Evolutionary conservation across 2,113 vertebrate genomes (phyloP).

Genomic region (Cololabis saira): DNA sequence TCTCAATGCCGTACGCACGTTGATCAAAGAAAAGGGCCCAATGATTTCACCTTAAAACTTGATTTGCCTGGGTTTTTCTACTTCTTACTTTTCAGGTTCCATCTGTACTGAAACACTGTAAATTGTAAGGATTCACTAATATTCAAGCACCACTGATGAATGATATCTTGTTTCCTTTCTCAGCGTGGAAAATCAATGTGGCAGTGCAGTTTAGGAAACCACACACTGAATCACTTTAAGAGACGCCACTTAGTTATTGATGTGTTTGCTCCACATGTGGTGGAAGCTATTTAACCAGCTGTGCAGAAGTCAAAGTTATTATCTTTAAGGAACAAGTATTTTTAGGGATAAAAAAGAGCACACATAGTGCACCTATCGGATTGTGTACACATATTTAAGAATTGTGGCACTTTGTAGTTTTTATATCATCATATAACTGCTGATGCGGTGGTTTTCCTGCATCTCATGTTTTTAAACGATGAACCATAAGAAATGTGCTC

Average conservation of each 20-base stretch:
- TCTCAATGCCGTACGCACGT: too few species aligned
- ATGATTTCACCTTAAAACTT: too few species aligned
- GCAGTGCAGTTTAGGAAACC: background rate
- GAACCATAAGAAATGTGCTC: background rate
- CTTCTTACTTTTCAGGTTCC: too few species aligned
- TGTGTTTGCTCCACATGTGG: slow-evolving; percentile 6
- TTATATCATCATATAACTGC: too few species aligned
- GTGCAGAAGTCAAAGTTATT: background rate
- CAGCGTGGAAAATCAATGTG: background rate
- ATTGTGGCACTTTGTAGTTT: too few species aligned
- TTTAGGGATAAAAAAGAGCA: background rate
- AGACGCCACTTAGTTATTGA: slow-evolving; percentile 1
- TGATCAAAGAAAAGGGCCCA: too few species aligned
- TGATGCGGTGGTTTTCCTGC: too few species aligned
- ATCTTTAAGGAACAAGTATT: background rate
- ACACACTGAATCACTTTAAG: background rate
- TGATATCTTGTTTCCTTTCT: background rate
- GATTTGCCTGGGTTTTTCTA: too few species aligned
- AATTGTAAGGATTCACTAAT: too few species aligned
- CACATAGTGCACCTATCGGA: background rate
- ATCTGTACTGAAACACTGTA: too few species aligned
- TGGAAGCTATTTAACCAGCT: background rate
- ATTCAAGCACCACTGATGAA: background rate
- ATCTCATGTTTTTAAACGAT: background rate
- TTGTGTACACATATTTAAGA: background rate